A percentile compares a stretch with the other conserved stretches of the same genome.
These are phyloP conservation scores for Chelonus formosanus DNA, from an alignment of 2,888 invertebrate genomes.

Conservation along the genomic window DNA sequence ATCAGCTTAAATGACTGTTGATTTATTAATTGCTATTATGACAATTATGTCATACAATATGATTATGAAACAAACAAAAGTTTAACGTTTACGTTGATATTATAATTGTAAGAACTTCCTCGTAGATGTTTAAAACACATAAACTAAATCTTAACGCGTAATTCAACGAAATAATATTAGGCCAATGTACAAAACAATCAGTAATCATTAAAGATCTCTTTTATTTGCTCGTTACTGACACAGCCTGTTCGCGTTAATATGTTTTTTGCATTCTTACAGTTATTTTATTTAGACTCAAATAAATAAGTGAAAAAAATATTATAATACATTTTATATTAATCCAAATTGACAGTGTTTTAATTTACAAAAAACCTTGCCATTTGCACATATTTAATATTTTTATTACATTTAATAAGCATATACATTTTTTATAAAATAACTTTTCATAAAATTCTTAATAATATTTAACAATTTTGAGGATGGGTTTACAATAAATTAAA, in stretches of 20 bases:
- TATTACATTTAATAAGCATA: too few relatives aligned
- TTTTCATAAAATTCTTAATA: too few relatives aligned
- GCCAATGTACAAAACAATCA: conserved; percentile 32
- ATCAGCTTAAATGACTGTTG: conserved; percentile 42
- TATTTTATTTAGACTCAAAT: conserved; percentile 49
- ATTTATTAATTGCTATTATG: conserved; percentile 36
- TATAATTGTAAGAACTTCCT: conserved; percentile 24
- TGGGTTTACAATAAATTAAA: too few relatives aligned
- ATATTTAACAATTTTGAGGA: too few relatives aligned
- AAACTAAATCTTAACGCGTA: conserved; percentile 6
- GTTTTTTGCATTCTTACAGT: conserved; percentile 17
- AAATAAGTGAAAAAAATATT: conserved; percentile 41
- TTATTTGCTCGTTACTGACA: conserved; percentile 51
- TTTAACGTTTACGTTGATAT: conserved; percentile 35
- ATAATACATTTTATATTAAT: not conserved
- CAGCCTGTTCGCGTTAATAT: conserved; percentile 46
- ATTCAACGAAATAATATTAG: conserved; percentile 2
- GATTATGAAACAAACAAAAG: conserved; percentile 36
- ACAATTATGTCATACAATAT: conserved; percentile 9
- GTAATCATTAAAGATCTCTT: conserved; percentile 14
- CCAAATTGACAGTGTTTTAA: too few relatives aligned
- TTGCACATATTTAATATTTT: too few relatives aligned
- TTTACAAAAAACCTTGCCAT: too few relatives aligned
- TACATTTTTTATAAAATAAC: too few relatives aligned
- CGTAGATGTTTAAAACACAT: conserved; percentile 3